These are phyloP conservation scores for Andrena camellia DNA, from an alignment of 2,888 invertebrate species.

Conservation along the genomic window DNA sequence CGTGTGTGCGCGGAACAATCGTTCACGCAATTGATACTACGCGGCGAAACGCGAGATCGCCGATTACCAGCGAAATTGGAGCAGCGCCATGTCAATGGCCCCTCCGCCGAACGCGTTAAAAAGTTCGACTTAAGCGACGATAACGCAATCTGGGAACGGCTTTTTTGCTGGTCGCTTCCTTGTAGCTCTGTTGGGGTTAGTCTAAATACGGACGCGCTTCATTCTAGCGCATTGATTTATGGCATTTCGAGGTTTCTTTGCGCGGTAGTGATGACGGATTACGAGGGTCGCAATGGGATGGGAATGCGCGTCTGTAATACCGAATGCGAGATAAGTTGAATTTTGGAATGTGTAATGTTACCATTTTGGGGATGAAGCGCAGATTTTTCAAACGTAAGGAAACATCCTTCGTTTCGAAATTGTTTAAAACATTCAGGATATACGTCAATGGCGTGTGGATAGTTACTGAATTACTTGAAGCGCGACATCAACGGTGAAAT, in stretches of 20 bases:
- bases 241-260: background rate
- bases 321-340: background rate
- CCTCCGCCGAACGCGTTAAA: background rate
- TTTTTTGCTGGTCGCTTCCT: background rate
- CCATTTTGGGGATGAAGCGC: background rate
- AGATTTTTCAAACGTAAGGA: background rate
- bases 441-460: too few relatives aligned
- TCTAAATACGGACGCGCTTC: background rate
- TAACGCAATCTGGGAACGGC: background rate
- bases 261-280: background rate
- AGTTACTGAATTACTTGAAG: background rate
- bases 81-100: constrained; percentile 14
- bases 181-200: background rate
- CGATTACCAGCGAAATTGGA: constrained; percentile 4
- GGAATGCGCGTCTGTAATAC: background rate
- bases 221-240: constrained; percentile 1
- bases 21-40: background rate
- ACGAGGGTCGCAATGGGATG: background rate
- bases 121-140: constrained; percentile 1
- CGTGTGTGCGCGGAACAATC: constrained; percentile 12
- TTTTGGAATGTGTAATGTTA: background rate
- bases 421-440: too few relatives aligned
- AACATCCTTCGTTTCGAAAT: background rate
- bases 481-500: background rate
- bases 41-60: constrained; percentile 9